phyloP scores from a whole-genome alignment of 2,888 invertebrate species.

The Spodoptera littoralis region DNA sequence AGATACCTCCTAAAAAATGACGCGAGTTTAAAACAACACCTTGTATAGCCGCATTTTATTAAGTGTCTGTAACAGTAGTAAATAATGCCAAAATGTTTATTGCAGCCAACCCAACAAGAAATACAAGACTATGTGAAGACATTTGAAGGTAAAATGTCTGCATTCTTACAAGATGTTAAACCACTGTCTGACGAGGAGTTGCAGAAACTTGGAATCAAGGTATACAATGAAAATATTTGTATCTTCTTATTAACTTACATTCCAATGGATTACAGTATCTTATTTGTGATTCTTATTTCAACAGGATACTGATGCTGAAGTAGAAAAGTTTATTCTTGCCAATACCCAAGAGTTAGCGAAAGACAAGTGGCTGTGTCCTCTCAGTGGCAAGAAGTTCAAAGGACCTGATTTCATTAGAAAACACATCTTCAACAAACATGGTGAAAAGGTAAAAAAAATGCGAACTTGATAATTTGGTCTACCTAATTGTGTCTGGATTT shows the following conservation, averaged over 20 bases:
- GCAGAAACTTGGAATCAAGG: slow-evolving; percentile 94
- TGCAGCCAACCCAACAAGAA: slow-evolving; percentile 91
- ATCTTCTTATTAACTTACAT: background rate
- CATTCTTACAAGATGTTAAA: slow-evolving; percentile 94
- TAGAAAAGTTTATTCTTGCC: slow-evolving; percentile 98
- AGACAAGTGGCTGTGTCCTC: slow-evolving; percentile 99
- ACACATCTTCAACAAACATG: slow-evolving; percentile 99
- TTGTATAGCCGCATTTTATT: background rate
- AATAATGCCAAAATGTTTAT: background rate
- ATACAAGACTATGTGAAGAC: slow-evolving; percentile 92
- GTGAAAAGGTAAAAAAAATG: slow-evolving; percentile 92
- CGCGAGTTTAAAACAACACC: too few species aligned
- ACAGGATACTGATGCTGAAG: slow-evolving; percentile 91
- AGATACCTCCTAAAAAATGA: too few species aligned
- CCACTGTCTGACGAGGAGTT: slow-evolving; percentile 93
- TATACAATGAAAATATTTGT: slow-evolving; percentile 45
- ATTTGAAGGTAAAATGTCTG: slow-evolving; percentile 97
- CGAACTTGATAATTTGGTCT: too few species aligned
- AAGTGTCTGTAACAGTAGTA: background rate
- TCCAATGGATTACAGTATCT: background rate
- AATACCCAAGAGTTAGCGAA: slow-evolving; percentile 99
- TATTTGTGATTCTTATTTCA: slow-evolving; percentile 59
- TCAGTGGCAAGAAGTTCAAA: slow-evolving; percentile 99
- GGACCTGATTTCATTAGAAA: slow-evolving; percentile 99
- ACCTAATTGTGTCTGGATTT: too few species aligned